Evolutionary conservation across 2,113 vertebrate genomes (phyloP).

Genomic region (Neolamprologus sp.): DNA sequence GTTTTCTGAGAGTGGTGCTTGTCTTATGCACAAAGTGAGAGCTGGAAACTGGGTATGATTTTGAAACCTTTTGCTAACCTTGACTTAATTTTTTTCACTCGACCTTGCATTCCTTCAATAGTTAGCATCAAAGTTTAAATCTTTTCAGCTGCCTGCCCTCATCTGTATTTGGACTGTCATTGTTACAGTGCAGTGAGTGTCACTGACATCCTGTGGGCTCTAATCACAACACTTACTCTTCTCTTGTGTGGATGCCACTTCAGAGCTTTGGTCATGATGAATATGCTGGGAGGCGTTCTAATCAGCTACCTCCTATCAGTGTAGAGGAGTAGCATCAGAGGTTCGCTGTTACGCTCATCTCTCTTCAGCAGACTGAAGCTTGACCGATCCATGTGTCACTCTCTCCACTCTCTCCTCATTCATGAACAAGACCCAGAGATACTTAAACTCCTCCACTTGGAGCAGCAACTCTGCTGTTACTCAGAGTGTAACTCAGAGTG

Average conservation of each 20-base stretch:
- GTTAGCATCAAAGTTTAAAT: neutral
- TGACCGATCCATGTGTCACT: neutral
- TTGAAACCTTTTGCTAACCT: neutral
- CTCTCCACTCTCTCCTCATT: neutral
- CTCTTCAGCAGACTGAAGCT: neutral
- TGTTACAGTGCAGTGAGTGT: neutral
- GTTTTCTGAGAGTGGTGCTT: neutral
- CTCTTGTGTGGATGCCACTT: neutral
- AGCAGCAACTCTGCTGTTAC: neutral
- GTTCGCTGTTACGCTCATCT: neutral
- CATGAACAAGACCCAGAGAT: neutral
- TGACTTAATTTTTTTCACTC: neutral
- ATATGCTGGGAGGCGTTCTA: neutral
- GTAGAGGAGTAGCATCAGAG: neutral
- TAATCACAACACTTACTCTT: neutral
- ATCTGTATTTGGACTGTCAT: neutral
- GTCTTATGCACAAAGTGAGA: neutral
- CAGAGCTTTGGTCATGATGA: neutral
- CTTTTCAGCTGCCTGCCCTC: neutral
- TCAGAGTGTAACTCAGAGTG: neutral
- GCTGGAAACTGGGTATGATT: neutral
- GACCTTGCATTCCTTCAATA: neutral
- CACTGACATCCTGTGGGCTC: neutral
- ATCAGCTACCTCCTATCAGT: neutral
- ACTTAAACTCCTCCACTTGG: neutral